Evolutionary conservation across 2,888 invertebrate species (phyloP), one percentile per base, ranked within the genome.

Genomic region (Leptopilina syphax): DNA sequence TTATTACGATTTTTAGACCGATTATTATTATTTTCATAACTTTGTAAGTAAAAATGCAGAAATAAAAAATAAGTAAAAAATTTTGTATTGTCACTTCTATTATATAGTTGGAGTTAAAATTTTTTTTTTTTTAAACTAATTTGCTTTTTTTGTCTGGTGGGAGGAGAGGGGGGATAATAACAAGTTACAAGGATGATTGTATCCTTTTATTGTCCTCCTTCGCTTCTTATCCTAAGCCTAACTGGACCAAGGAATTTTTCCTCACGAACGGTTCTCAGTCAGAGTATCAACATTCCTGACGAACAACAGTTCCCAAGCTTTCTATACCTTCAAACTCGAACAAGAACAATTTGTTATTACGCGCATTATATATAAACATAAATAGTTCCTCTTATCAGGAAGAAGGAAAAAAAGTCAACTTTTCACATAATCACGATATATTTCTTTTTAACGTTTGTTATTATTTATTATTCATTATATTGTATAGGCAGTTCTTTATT

Each of bases 241-340:
- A 34, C 57, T 27, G 57, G n/a, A 34, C 77, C 63, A 65, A 78
- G 34, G 78, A 82, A 81, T 83, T 79, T 60, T 83, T 82, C 78
- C 80, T 77, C 78, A 78, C 78, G 82, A 80, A 79, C 80, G 80
- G 78, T 80, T 81, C 81, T 78, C 68, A 68, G 66, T 70, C 50
- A 65, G 34, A 34, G 12, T 47, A 76, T n/a, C 82, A 78, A 78
- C 83, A 82, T 83, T 82, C 80, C 79, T 79, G 54, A 10, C 50
- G 3, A 77, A 81, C 78, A 81, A 77, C 80, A 80, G 81, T 83
- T 83, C 83, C 83, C 83, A 84, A 81, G 83, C 83, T 84, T 84
- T 84, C 83, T 84, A 47, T 47, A 82, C 79, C 73, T 57, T 73
- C n/a, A 54, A 50, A 54, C 57, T 34, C n/a, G 57, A 54, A 73